A percentile compares a stretch with the other conserved stretches of the same genome.
phyloP scores from a whole-genome alignment of 2,888 invertebrate genomes.

The Ochlodes sylvanus region DNA sequence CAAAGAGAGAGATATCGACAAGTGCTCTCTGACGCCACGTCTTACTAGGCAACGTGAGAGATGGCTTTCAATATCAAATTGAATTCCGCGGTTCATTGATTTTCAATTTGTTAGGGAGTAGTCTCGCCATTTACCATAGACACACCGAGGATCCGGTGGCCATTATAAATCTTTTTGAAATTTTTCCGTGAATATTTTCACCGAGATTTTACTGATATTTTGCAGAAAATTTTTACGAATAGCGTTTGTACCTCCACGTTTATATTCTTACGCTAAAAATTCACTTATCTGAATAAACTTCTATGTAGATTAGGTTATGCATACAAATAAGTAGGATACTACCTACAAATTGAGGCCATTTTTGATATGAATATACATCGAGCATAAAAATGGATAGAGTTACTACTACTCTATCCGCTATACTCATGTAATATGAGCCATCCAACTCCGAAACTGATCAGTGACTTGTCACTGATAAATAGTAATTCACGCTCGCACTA shows the following conservation, averaged over 20 bases:
- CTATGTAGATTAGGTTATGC: too few species aligned
- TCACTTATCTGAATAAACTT: constrained; percentile 12
- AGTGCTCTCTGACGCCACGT: constrained; percentile 62
- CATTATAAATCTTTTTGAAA: constrained; percentile 70
- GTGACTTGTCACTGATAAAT: too few species aligned
- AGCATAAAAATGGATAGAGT: too few species aligned
- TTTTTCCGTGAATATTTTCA: constrained; percentile 35
- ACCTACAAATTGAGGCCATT: too few species aligned
- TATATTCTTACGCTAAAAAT: constrained; percentile 27
- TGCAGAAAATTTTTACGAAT: constrained; percentile 16
- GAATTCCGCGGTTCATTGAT: constrained; percentile 88
- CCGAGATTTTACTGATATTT: constrained; percentile 33
- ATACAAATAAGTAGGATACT: too few species aligned
- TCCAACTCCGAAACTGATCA: too few species aligned
- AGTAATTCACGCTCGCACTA: too few species aligned
- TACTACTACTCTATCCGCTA: too few species aligned
- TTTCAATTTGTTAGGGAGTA: constrained; percentile 84
- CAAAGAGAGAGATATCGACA: constrained; percentile 72
- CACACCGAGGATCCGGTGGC: constrained; percentile 63
- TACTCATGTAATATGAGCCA: too few species aligned
- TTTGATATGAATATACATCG: too few species aligned
- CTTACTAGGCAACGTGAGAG: constrained; percentile 73
- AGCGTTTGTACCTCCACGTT: constrained; percentile 20
- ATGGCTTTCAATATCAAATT: constrained; percentile 87
- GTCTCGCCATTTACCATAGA: constrained; percentile 78